Percentiles rank a stretch among this genome's conserved stretches.
phyloP scores from a whole-genome alignment of 2,113 vertebrate genomes.

The Callospermophilus lateralis region DNA sequence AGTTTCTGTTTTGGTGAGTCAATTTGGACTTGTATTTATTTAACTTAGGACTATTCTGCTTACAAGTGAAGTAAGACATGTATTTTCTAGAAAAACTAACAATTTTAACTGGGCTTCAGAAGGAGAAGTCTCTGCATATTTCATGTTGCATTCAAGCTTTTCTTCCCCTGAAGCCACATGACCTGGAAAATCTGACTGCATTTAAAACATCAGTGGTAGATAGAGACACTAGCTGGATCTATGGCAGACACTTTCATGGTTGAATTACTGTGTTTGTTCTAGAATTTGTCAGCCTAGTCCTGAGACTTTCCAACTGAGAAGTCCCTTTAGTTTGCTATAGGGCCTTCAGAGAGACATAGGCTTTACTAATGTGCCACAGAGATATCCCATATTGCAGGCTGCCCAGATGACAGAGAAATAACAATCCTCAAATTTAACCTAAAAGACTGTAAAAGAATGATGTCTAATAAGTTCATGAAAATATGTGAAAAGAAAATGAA shows the following conservation, averaged over 20 bases:
- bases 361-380: neutral
- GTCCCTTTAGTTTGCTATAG: neutral
- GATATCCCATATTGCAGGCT: neutral
- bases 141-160: rapidly evolving
- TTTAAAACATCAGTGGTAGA: neutral
- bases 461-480: slow-evolving; percentile 57
- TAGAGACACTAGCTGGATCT: neutral
- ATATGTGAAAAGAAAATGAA: slow-evolving; percentile 34
- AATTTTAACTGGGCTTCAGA: rapidly evolving
- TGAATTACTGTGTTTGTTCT: neutral
- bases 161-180: neutral
- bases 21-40: neutral
- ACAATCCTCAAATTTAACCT: slow-evolving; percentile 50
- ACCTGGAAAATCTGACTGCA: neutral
- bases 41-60: neutral
- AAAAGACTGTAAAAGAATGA: slow-evolving; percentile 40
- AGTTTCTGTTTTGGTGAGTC: neutral
- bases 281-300: neutral
- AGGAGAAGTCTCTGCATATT: neutral
- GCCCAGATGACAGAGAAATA: neutral
- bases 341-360: neutral
- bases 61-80: neutral
- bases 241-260: neutral
- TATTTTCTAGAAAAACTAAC: neutral
- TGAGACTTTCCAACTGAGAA: neutral